These are phyloP conservation scores for Aleiodes sp. DNA, from an alignment of 1,140 invertebrate genomes.

Conservation along the genomic window DNA sequence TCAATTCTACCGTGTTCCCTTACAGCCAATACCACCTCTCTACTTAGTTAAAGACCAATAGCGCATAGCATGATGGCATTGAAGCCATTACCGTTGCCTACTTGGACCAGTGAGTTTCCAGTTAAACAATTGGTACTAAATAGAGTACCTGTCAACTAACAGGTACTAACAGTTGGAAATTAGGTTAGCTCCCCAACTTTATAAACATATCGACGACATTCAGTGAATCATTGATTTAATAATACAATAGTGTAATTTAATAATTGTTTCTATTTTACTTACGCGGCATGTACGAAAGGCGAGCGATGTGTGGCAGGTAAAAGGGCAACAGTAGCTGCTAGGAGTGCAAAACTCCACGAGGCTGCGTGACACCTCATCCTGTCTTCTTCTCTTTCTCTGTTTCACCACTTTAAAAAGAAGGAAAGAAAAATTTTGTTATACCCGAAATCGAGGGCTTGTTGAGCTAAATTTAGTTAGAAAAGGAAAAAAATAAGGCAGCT, in stretches of 20 bases:
- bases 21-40: background rate
- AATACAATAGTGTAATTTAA: background rate
- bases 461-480: too few species aligned
- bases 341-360: constrained; percentile 64
- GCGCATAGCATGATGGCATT: constrained; percentile 2
- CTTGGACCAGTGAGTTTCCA: background rate
- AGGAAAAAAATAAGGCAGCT: too few species aligned
- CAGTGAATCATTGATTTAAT: background rate
- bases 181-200: background rate
- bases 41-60: background rate
- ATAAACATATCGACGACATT: background rate
- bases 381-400: constrained; percentile 37
- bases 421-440: background rate
- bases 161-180: background rate
- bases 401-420: background rate
- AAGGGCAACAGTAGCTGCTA: constrained; percentile 63
- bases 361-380: constrained; percentile 59
- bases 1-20: background rate
- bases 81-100: background rate
- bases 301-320: constrained; percentile 62
- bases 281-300: constrained; percentile 64
- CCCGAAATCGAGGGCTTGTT: background rate
- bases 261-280: constrained; percentile 44
- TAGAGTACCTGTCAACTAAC: background rate
- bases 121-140: background rate